Evolutionary conservation across 2,888 invertebrate species (phyloP), one percentile per base, ranked within the genome.

Genomic region (Aphelenchoides bicaudatus): DNA sequence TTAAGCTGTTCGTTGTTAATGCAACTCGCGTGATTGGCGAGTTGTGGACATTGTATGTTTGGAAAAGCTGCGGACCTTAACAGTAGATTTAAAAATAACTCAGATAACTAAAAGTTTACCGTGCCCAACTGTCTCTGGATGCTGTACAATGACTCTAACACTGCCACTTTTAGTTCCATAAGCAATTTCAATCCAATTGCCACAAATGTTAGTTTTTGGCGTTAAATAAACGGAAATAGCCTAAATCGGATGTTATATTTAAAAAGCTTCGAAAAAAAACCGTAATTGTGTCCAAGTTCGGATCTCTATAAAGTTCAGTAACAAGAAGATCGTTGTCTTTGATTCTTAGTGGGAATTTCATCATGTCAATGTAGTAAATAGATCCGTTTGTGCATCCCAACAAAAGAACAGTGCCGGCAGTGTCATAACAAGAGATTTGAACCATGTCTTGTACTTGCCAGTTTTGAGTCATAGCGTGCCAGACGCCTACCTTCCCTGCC

Each of bases 181-280:
- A 0, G 96, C 98, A 74, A 98, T 96, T 83, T 98, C 98, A 76
- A 98, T 93, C 94, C 96, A 96, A 82, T 96, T 96, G 43, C 94
- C 94, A 82, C 91, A 91, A 59, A 92, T 84, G 84, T 90, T 92
- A 91, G 79, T 27, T 25, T 21, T 49, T 13, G 49, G 27, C 19
- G 53, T 29, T 52, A 19, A 27, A 27, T 28, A 28, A 27, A 61
- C 19, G 27, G 27, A 48, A 55, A 6, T 23, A 54, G 28, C 3
- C 2, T 19, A 30, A 16, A 30, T 4, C 34, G 21, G 3, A 19
- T 43, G 51, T 23, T 23, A 23, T 6, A 51, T 5, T 23, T 13
- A n/a, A n/a, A n/a, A n/a, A n/a, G n/a, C n/a, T n/a, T n/a, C n/a
- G n/a, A n/a, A n/a, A 93, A 78, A 98, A 91, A 4, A 96, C 92